A percentile compares a stretch with the other conserved stretches of the same genome.
phyloP scores from a whole-genome alignment of 2,888 invertebrate genomes.

The Eudemis profundana region DNA sequence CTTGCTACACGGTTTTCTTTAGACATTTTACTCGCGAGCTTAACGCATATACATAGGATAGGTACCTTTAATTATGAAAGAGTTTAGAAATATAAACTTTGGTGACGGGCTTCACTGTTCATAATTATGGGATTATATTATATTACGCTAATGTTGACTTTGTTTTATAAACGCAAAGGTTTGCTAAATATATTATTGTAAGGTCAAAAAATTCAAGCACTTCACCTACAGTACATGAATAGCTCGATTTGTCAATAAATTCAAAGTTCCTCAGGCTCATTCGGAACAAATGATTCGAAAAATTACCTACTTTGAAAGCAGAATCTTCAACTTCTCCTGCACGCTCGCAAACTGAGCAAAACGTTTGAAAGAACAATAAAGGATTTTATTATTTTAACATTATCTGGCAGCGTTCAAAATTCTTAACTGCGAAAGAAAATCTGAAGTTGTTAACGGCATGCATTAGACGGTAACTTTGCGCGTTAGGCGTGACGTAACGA shows the following conservation, averaged over 20 bases:
- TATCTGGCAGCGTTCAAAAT: slow-evolving; percentile 27
- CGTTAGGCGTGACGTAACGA: slow-evolving; percentile 55
- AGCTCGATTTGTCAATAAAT: neutral
- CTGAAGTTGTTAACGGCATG: slow-evolving; percentile 48
- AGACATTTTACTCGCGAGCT: neutral
- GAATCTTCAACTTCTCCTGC: slow-evolving; percentile 9
- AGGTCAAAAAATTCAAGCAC: too few relatives aligned
- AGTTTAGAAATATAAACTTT: slow-evolving; percentile 10
- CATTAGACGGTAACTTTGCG: slow-evolving; percentile 55
- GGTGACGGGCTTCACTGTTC: slow-evolving; percentile 1
- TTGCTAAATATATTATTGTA: too few relatives aligned
- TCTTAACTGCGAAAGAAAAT: slow-evolving; percentile 15
- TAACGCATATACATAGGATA: slow-evolving; percentile 2
- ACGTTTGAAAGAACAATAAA: slow-evolving; percentile 29
- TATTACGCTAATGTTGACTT: too few relatives aligned
- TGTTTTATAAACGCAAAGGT: too few relatives aligned
- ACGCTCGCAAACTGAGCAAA: slow-evolving; percentile 7
- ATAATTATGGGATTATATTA: too few relatives aligned
- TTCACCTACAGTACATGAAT: neutral
- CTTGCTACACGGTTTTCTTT: slow-evolving; percentile 14
- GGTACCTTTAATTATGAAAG: slow-evolving; percentile 4
- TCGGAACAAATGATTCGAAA: neutral
- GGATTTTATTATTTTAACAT: slow-evolving; percentile 30
- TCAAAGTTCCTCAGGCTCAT: neutral
- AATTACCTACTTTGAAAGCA: slow-evolving; percentile 1